These are phyloP conservation scores for Todiramphus saurophagus DNA, from an alignment of 2,113 vertebrate species.

Conservation along the genomic window DNA sequence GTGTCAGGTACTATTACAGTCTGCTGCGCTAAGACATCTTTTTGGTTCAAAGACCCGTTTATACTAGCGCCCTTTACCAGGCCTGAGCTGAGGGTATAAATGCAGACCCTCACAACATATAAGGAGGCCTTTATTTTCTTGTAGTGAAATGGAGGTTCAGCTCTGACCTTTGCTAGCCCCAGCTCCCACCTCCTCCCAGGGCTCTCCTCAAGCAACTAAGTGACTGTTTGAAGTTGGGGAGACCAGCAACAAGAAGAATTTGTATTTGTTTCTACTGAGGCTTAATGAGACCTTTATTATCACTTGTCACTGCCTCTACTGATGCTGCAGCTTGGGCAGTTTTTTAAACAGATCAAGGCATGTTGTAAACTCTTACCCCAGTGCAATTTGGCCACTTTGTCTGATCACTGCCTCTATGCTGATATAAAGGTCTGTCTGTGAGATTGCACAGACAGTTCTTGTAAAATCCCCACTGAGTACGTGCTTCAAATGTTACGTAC, in stretches of 20 bases:
- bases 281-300: slow-evolving; percentile 50
- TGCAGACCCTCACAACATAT: neutral
- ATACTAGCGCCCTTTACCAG: neutral
- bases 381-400: slow-evolving; percentile 48
- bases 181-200: slow-evolving; percentile 22
- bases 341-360: slow-evolving; percentile 54
- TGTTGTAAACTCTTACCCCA: slow-evolving; percentile 43
- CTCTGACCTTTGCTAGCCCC: slow-evolving; percentile 36
- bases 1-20: slow-evolving; percentile 16
- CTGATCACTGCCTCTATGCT: slow-evolving; percentile 29
- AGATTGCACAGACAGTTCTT: slow-evolving; percentile 36
- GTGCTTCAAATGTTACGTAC: neutral
- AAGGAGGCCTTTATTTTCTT: slow-evolving; percentile 24
- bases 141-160: neutral
- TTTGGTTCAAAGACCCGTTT: slow-evolving; percentile 57
- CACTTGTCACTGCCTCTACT: neutral
- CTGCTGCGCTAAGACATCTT: slow-evolving; percentile 12
- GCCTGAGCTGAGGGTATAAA: neutral
- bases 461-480: neutral
- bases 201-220: slow-evolving; percentile 22
- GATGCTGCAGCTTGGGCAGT: neutral
- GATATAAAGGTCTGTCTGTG: slow-evolving; percentile 52
- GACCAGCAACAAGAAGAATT: slow-evolving; percentile 45
- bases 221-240: slow-evolving; percentile 29
- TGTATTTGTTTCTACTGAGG: slow-evolving; percentile 35